A percentile compares a stretch with the other conserved stretches of the same genome.
Evolutionary conservation across 2,888 invertebrate genomes (phyloP).

Genomic region (Chrysomela aeneicollis): DNA sequence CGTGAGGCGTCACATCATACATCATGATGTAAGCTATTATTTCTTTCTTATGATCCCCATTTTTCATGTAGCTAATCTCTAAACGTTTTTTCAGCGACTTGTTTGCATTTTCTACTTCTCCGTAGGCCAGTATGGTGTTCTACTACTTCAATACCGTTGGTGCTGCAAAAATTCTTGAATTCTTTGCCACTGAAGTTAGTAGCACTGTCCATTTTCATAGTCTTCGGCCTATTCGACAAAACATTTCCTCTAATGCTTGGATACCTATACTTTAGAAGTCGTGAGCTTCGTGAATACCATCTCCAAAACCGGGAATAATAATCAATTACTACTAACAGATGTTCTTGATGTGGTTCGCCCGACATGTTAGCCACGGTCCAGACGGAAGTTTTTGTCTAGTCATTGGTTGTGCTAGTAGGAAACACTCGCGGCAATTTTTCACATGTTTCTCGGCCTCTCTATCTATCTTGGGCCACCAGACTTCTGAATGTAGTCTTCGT

Average conservation of each 20-base stretch:
- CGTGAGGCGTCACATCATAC: conserved; percentile 46
- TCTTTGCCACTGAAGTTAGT: conserved; percentile 23
- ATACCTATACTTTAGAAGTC: conserved; percentile 8
- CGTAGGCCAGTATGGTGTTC: too few relatives aligned
- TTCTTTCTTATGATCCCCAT: conserved; percentile 33
- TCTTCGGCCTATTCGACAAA: conserved; percentile 19
- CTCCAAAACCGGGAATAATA: conserved; percentile 14
- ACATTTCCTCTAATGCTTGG: conserved; percentile 7
- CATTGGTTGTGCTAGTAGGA: conserved; percentile 35
- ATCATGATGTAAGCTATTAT: conserved; percentile 24
- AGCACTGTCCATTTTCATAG: conserved; percentile 21
- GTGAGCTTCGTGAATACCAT: conserved; percentile 14
- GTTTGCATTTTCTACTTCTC: conserved; percentile 12
- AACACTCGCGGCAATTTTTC: conserved; percentile 33
- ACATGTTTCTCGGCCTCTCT: conserved; percentile 31
- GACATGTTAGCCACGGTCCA: conserved; percentile 38
- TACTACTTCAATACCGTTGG: conserved; percentile 21
- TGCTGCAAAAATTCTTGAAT: conserved; percentile 23
- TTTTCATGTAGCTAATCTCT: conserved; percentile 23
- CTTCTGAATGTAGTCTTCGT: conserved; percentile 32
- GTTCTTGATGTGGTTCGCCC: conserved; percentile 17
- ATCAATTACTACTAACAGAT: conserved; percentile 7
- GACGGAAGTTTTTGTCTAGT: conserved; percentile 35
- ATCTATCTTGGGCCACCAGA: conserved; percentile 40
- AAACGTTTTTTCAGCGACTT: conserved; percentile 22